Evolutionary conservation across 1,140 invertebrate genomes (phyloP), one percentile per base, ranked within the genome.

Genomic region (Archegozetes longisetosus): DNA sequence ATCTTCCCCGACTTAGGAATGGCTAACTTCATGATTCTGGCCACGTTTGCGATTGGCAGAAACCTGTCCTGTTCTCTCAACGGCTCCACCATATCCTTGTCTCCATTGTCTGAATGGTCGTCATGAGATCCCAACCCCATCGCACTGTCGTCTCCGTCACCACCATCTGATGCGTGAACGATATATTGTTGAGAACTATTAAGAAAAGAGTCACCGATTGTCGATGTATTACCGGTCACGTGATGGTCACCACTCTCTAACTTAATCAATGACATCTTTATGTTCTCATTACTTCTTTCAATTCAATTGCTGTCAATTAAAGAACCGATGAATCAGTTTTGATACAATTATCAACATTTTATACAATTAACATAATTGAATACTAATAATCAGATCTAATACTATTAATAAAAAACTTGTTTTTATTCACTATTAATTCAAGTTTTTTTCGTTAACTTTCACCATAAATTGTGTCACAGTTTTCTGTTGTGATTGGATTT

Each of bases 21-120:
- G 3, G 90, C 88, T 70, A 86, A 82, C 74, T 98, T 98, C 96
- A 99, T 99, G 48, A 99, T 96, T 75, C 97, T 86, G 0, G 92
- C 90, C 50, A 99, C 91, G 77, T 99, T 99, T 23, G 95, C 95
- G 66, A 97, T 97, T 1, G 94, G 94, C 50, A 98, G 74, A 72
- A 97, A 98, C 65, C 93, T 78, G 72, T 98, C 93, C 74, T 98
- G 88, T 66, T 75, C 72, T 63, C 72, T 67, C 1, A 74, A 66
- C 4, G 71, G 70, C 64, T 73, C 70, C 63, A 52, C 51, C 56
- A 60, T 64, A 26, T 70, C 64, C 29, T 71, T 68, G 61, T 64
- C 64, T 23, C 67, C 64, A 40, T 62, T 66, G 32, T 72, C 58
- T 9, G 61, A 60, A 25, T 55, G 49, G 25, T 63, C 58, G 17